phyloP scores from a whole-genome alignment of 2,113 vertebrate genomes.

The Otolemur garnettii region DNA sequence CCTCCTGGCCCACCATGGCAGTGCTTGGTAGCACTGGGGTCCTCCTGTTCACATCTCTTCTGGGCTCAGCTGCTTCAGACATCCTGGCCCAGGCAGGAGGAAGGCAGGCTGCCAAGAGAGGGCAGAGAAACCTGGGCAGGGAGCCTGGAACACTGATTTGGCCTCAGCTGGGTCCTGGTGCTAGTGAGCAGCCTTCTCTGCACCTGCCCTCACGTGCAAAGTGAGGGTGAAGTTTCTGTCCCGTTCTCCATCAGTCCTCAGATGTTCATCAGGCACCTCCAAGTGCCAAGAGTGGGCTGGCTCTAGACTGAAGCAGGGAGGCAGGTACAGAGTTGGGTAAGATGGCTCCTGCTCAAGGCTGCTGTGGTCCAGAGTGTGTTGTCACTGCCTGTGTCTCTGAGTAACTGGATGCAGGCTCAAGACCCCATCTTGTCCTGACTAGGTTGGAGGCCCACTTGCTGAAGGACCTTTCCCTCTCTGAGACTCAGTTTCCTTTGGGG shows the following conservation, averaged over 20 bases:
- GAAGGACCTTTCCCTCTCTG: not conserved
- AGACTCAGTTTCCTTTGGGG: not conserved
- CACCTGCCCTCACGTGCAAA: rapidly evolving
- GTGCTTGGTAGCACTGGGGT: not conserved
- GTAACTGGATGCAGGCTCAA: not conserved
- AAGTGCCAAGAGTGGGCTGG: not conserved
- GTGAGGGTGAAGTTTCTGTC: rapidly evolving
- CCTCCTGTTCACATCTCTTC: too few species aligned
- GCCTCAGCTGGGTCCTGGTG: rapidly evolving
- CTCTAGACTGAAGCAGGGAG: not conserved
- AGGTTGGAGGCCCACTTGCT: not conserved
- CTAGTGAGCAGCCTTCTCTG: rapidly evolving
- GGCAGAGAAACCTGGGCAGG: not conserved
- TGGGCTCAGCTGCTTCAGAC: not conserved
- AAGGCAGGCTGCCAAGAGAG: not conserved
- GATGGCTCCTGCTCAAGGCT: not conserved
- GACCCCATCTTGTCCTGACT: not conserved
- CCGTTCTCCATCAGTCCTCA: rapidly evolving
- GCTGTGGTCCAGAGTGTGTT: not conserved
- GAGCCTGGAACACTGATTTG: rapidly evolving
- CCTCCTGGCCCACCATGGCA: not conserved
- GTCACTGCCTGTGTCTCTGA: not conserved
- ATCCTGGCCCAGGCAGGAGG: not conserved
- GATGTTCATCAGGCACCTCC: rapidly evolving
- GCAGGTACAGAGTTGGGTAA: not conserved